phyloP scores from a whole-genome alignment of 2,888 invertebrate species.

The Rosalia funebris region DNA sequence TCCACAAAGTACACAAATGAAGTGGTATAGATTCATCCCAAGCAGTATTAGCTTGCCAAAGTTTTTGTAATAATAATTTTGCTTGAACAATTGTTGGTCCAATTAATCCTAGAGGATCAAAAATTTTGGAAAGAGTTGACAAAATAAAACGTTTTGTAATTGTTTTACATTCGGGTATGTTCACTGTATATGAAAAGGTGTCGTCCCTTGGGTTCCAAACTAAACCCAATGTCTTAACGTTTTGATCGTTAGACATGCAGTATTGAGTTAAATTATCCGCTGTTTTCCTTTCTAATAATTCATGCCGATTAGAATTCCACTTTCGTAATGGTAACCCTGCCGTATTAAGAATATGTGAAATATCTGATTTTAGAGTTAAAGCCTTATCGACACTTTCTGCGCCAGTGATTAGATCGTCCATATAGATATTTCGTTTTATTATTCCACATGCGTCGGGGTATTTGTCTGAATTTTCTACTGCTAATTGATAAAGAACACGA shows the following conservation, averaged over 20 bases:
- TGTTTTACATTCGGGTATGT: not conserved
- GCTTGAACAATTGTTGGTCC: slow-evolving; percentile 36
- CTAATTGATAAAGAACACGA: slow-evolving; percentile 34
- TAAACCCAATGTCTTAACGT: slow-evolving; percentile 31
- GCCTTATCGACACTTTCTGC: slow-evolving; percentile 27
- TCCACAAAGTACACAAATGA: slow-evolving; percentile 30
- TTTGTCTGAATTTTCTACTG: slow-evolving; percentile 22
- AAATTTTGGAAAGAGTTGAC: slow-evolving; percentile 40
- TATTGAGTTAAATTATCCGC: not conserved
- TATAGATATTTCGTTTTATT: slow-evolving; percentile 34
- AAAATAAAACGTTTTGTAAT: slow-evolving; percentile 34
- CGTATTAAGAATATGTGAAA: slow-evolving; percentile 22
- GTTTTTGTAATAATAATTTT: slow-evolving; percentile 43
- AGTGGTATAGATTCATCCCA: slow-evolving; percentile 43
- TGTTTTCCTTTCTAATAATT: slow-evolving; percentile 3
- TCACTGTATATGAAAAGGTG: slow-evolving; percentile 21
- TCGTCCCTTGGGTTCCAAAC: slow-evolving; percentile 32
- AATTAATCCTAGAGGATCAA: slow-evolving; percentile 44
- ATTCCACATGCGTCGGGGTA: slow-evolving; percentile 29
- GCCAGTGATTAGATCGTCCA: slow-evolving; percentile 37
- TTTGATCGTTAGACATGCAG: not conserved
- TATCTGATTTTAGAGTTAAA: slow-evolving; percentile 15
- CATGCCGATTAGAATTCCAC: slow-evolving; percentile 34
- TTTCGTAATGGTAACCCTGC: slow-evolving; percentile 35
- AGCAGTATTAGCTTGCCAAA: slow-evolving; percentile 38